Conservation (phyloP, 2,888 invertebrate genomes). For the Pandemis heparana region DNA sequence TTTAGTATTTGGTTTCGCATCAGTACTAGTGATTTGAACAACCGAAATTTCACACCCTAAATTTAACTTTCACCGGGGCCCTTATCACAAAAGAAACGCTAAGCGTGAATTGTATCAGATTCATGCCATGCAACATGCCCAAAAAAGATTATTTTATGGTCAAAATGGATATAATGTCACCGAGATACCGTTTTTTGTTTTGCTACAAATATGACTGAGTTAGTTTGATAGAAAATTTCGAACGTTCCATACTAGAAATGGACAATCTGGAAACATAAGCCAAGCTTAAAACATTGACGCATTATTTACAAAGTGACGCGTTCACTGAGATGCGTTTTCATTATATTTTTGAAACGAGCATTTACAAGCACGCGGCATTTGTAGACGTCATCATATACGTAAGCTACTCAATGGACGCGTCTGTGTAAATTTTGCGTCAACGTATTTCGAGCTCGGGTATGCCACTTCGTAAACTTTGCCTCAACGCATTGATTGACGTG, state of each 20-base stretch:
- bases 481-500: too few relatives aligned
- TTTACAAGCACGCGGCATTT: too few relatives aligned
- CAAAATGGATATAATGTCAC: not conserved
- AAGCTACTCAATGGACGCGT: too few relatives aligned
- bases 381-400: too few relatives aligned
- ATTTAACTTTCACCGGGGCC: constrained; percentile 5
- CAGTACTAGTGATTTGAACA: constrained; percentile 43
- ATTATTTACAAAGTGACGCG: too few relatives aligned
- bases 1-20: constrained; percentile 64
- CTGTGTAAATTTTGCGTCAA: too few relatives aligned
- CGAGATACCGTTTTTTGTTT: not conserved
- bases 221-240: not conserved
- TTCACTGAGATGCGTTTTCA: too few relatives aligned
- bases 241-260: not conserved
- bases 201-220: not conserved
- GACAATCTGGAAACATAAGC: not conserved
- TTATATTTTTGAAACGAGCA: too few relatives aligned
- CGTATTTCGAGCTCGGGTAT: too few relatives aligned
- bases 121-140: constrained; percentile 7
- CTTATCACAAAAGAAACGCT: constrained; percentile 16
- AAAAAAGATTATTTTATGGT: not conserved
- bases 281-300: too few relatives aligned
- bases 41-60: constrained; percentile 6
- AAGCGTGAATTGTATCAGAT: not conserved
- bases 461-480: too few relatives aligned